Conservation (phyloP, 2,113 vertebrate species). For the Melanostigma gelatinosum region DNA sequence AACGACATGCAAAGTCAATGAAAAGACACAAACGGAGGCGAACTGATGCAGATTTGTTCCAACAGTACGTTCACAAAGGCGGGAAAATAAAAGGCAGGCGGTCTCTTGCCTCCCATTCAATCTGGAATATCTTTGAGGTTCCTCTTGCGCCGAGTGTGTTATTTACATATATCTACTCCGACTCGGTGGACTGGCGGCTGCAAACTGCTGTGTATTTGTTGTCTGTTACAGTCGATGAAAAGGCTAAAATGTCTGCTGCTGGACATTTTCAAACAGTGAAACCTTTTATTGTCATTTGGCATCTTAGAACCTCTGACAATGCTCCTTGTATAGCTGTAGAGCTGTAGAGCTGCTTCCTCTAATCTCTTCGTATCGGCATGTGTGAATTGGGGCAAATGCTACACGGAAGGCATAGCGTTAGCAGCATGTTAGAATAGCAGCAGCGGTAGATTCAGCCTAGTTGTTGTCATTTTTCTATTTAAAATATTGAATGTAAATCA, state of each 20-base stretch:
- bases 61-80: too few relatives aligned
- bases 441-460: neutral
- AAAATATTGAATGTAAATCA: neutral
- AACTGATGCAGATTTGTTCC: neutral
- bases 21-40: neutral
- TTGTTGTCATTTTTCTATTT: neutral
- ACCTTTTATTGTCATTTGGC: neutral
- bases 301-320: neutral
- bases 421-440: neutral
- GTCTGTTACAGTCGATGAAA: neutral
- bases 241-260: neutral
- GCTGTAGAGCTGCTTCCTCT: neutral
- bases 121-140: neutral
- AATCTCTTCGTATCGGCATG: neutral
- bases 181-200: neutral
- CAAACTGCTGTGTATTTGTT: neutral
- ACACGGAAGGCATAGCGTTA: neutral
- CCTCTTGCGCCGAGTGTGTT: neutral
- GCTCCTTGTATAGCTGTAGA: neutral
- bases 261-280: neutral
- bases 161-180: neutral
- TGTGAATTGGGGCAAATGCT: neutral
- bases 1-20: neutral
- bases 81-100: neutral
- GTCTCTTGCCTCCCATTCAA: neutral